Percentiles rank a stretch among this genome's conserved stretches.
These are phyloP conservation scores for Picathartes gymnocephalus DNA, from an alignment of 2,113 vertebrate species.

Conservation along the genomic window DNA sequence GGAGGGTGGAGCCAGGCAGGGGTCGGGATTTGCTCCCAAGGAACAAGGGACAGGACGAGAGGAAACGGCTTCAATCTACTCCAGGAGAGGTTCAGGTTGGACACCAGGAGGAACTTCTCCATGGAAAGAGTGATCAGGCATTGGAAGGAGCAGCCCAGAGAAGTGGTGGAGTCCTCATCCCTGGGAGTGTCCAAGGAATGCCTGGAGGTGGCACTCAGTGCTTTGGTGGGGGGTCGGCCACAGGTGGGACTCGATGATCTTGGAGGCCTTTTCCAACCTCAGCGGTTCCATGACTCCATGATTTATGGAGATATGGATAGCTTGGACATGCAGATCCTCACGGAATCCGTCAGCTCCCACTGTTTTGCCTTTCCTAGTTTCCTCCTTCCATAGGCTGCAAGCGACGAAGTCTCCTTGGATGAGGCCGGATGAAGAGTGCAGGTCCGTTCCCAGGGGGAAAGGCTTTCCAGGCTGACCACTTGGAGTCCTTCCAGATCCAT, in stretches of 20 bases:
- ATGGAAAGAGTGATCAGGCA: background rate
- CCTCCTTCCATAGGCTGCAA: rapidly evolving
- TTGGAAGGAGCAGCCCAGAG: background rate
- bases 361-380: background rate
- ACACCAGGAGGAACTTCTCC: background rate
- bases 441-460: background rate
- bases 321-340: background rate
- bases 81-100: background rate
- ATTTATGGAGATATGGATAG: background rate
- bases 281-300: rapidly evolving
- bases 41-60: background rate
- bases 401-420: background rate
- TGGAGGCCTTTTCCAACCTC: background rate
- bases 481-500: background rate
- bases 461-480: background rate
- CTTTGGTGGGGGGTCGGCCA: background rate
- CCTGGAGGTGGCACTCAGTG: background rate
- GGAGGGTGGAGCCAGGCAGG: no score
- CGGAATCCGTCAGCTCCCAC: background rate
- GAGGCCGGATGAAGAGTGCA: background rate
- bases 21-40: background rate
- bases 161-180: background rate
- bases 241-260: background rate
- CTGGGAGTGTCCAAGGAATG: background rate
- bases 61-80: rapidly evolving